These are phyloP conservation scores for Phenganax marumi DNA, from an alignment of 92 coral and sea anemone genomes.

Conservation along the genomic window DNA sequence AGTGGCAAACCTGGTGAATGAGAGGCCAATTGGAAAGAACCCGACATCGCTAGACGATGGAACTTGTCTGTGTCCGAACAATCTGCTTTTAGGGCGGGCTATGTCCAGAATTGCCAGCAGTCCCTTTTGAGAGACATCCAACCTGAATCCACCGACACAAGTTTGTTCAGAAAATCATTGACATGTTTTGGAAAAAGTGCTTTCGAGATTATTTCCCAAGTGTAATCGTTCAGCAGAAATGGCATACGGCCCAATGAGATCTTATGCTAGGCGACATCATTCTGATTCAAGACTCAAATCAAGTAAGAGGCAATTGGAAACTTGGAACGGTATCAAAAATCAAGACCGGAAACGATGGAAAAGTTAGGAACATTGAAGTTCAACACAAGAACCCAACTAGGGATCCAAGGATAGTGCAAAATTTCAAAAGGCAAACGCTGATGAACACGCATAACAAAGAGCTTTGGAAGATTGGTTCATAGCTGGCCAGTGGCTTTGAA, in stretches of 20 bases:
- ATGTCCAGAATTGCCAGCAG: slow-evolving; percentile 48
- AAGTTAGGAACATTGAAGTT: slow-evolving; percentile 52
- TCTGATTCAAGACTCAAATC: slow-evolving; percentile 44
- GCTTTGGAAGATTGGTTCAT: too few species aligned
- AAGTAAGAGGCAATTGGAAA: slow-evolving; percentile 44
- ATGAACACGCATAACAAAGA: too few species aligned
- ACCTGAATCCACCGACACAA: not conserved
- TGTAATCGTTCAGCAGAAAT: slow-evolving; percentile 35
- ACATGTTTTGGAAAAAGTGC: slow-evolving; percentile 44
- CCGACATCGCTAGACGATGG: slow-evolving; percentile 47
- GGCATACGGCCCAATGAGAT: slow-evolving; percentile 41
- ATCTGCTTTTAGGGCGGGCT: slow-evolving; percentile 55
- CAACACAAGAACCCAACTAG: slow-evolving; percentile 57
- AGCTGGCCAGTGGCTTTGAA: too few species aligned
- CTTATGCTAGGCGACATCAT: slow-evolving; percentile 39
- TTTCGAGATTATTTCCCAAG: slow-evolving; percentile 35
- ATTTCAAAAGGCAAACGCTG: too few species aligned
- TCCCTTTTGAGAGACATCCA: slow-evolving; percentile 26
- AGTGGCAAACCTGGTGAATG: slow-evolving; percentile 53
- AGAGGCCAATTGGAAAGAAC: slow-evolving; percentile 56
- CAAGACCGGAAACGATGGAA: slow-evolving; percentile 46
- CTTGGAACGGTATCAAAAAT: slow-evolving; percentile 30
- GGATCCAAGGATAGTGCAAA: too few species aligned
- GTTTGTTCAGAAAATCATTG: slow-evolving; percentile 14
- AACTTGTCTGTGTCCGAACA: slow-evolving; percentile 50